These are phyloP conservation scores for Clitarchus hookeri DNA, from an alignment of 2,888 invertebrate species.

Conservation along the genomic window DNA sequence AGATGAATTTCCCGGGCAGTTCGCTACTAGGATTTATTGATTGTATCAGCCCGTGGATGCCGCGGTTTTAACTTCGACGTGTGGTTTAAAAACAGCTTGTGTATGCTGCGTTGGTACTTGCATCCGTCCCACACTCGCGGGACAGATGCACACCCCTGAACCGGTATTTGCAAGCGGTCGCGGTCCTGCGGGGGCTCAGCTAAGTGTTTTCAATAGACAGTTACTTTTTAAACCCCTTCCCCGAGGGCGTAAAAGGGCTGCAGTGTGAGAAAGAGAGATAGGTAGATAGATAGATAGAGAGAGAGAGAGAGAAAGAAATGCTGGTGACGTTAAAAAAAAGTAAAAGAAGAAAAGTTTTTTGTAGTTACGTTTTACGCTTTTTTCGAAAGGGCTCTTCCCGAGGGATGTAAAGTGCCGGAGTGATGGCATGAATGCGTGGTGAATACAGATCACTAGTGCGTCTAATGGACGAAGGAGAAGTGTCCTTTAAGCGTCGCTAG, in stretches of 20 bases:
- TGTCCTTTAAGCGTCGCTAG: neutral
- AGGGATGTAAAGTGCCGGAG: slow-evolving; percentile 10
- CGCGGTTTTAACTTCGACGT: too few species aligned
- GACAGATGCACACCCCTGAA: neutral
- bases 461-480: neutral
- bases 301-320: neutral
- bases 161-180: neutral
- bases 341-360: neutral
- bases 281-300: too few species aligned
- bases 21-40: too few species aligned
- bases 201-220: slow-evolving; percentile 14
- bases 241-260: slow-evolving; percentile 1
- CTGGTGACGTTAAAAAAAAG: neutral
- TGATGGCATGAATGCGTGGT: slow-evolving; percentile 1
- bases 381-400: neutral
- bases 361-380: slow-evolving; percentile 14
- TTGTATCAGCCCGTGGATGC: too few species aligned
- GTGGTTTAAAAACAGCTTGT: too few species aligned
- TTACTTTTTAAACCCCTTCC: slow-evolving; percentile 4
- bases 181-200: neutral
- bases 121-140: neutral
- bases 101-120: too few species aligned
- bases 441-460: slow-evolving; percentile 14
- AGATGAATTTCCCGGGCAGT: too few species aligned
- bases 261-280: neutral